phyloP scores from a whole-genome alignment of 2,113 vertebrate species.

The Mohoua ochrocephala region DNA sequence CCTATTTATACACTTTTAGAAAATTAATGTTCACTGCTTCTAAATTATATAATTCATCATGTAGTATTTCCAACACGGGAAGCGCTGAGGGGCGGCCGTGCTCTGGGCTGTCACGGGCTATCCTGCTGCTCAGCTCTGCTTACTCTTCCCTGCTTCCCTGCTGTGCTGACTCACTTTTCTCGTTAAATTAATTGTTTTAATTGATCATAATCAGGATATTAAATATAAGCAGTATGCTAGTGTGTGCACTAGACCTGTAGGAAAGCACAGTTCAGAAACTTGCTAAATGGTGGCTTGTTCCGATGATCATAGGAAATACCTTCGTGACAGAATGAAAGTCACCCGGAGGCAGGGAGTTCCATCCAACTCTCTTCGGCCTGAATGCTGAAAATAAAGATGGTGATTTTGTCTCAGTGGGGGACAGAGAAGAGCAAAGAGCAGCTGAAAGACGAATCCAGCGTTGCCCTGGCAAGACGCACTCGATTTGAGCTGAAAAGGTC shows the following conservation, averaged over 20 bases:
- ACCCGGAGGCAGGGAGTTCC: accelerated
- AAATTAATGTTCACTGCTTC: no score
- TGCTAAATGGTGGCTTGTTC: neutral
- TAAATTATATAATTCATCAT: accelerated
- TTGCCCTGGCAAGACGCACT: neutral
- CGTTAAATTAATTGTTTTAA: neutral
- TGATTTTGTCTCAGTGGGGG: neutral
- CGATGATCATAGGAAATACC: neutral
- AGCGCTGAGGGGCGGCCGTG: neutral
- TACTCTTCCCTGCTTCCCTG: neutral
- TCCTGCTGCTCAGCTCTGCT: neutral
- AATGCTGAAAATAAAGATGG: neutral
- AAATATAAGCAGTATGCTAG: neutral
- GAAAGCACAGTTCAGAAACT: neutral
- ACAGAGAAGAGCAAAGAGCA: neutral
- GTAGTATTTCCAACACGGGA: neutral
- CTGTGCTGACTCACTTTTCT: neutral
- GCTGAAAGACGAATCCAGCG: neutral
- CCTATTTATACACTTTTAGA: accelerated
- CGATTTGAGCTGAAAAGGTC: conserved; percentile 29
- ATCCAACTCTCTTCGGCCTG: neutral
- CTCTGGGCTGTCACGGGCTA: accelerated
- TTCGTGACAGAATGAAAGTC: neutral
- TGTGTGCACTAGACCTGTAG: neutral
- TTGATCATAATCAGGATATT: neutral